Conservation (phyloP, 2,797 vertebrate genomes). For the Antrozous pallidus region DNA sequence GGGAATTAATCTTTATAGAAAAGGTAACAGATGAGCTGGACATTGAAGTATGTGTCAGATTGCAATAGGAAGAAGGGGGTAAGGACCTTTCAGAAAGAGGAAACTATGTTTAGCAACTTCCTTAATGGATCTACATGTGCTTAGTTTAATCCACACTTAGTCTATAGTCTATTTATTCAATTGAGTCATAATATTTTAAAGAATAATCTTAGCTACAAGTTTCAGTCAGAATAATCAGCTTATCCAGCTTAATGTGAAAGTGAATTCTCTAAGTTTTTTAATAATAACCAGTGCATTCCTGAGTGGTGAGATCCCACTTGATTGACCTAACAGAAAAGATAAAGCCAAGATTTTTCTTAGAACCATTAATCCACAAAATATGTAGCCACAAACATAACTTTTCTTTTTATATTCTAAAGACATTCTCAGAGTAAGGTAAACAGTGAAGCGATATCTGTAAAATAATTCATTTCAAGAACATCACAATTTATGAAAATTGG, state of each 20-base stretch:
- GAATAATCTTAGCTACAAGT: neutral
- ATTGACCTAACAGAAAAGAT: constrained; percentile 44
- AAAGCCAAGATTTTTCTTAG: constrained; percentile 49
- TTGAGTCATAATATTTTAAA: neutral
- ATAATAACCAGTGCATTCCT: neutral
- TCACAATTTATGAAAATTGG: constrained; percentile 27
- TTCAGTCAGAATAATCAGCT: neutral
- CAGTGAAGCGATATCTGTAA: constrained; percentile 22
- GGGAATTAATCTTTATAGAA: neutral
- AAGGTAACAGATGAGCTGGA: neutral
- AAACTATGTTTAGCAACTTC: neutral
- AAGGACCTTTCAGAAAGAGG: neutral
- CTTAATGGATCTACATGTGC: neutral
- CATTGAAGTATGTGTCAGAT: neutral
- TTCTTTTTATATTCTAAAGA: constrained; percentile 50
- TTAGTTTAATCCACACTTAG: neutral
- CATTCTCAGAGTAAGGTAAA: constrained; percentile 24
- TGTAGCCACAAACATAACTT: constrained; percentile 12
- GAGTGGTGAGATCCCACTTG: neutral
- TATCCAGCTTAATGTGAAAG: constrained; percentile 21
- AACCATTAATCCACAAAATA: constrained; percentile 49
- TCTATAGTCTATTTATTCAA: neutral
- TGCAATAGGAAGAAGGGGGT: neutral
- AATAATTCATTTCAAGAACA: constrained; percentile 10
- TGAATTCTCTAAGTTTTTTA: neutral